Conservation (phyloP, 2,113 vertebrate species). For the Perccottus glenii region DNA sequence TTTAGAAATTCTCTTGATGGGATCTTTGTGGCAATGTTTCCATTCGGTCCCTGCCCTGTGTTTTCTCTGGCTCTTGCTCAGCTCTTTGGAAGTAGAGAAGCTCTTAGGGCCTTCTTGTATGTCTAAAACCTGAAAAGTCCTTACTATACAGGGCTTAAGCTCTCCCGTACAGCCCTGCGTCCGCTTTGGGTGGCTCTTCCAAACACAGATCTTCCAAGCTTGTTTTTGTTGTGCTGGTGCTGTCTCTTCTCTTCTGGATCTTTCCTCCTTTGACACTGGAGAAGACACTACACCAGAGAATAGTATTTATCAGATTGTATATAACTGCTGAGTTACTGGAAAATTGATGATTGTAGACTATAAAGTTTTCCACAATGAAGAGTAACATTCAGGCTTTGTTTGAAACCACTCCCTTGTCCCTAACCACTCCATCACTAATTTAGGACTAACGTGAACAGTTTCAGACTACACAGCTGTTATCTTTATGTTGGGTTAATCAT, state of each 20-base stretch:
- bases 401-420: too few species aligned
- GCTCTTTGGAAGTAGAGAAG: slow-evolving; percentile 50
- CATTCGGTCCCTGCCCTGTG: slow-evolving; percentile 42
- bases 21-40: slow-evolving; percentile 52
- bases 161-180: background rate
- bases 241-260: too few species aligned
- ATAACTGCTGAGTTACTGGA: slow-evolving; percentile 17
- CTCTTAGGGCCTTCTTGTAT: slow-evolving; percentile 14
- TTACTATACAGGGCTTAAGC: slow-evolving; percentile 13
- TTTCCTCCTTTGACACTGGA: background rate
- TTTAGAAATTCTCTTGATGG: slow-evolving; percentile 32
- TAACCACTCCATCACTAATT: too few species aligned
- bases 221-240: background rate
- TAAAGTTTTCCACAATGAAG: slow-evolving; percentile 30
- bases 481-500: too few species aligned
- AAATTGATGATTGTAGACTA: slow-evolving; percentile 15
- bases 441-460: too few species aligned
- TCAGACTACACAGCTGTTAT: too few species aligned
- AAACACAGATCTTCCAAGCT: background rate
- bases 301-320: slow-evolving; percentile 17
- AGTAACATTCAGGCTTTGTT: slow-evolving; percentile 9
- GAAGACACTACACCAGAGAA: slow-evolving; percentile 11
- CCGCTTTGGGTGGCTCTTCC: slow-evolving; percentile 44
- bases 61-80: slow-evolving; percentile 57
- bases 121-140: slow-evolving; percentile 32